Evolutionary conservation across 2,888 invertebrate genomes (phyloP).

Genomic region (Nomada fucata): DNA sequence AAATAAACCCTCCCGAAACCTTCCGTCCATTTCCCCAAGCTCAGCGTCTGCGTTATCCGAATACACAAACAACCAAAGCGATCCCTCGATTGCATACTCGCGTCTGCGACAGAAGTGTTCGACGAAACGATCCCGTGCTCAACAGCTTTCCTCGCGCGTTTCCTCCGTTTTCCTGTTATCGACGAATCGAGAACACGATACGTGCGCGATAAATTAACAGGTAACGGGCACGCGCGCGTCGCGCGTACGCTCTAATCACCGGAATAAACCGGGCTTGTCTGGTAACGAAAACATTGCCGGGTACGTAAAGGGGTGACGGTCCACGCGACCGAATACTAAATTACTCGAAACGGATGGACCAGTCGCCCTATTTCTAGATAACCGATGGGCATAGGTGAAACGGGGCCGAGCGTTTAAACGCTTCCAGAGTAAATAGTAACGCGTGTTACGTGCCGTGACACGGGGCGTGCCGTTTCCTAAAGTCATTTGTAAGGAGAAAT

Average conservation of each 20-base stretch:
- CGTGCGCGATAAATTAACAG: constrained; percentile 40
- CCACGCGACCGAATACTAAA: not conserved
- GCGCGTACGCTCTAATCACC: constrained; percentile 28
- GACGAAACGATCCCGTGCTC: not conserved
- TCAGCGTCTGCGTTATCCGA: too few relatives aligned
- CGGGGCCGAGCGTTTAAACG: constrained; percentile 15
- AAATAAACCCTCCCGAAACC: not conserved
- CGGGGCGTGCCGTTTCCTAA: constrained; percentile 82
- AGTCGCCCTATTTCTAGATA: constrained; percentile 58
- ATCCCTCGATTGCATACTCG: not conserved
- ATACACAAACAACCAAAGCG: not conserved
- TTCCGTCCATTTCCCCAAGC: not conserved
- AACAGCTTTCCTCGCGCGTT: not conserved
- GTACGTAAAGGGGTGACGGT: not conserved
- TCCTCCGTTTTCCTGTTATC: not conserved
- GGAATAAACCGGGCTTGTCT: constrained; percentile 39
- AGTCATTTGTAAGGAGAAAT: constrained; percentile 79
- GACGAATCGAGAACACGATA: constrained; percentile 32
- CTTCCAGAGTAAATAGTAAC: constrained; percentile 70
- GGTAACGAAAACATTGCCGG: constrained; percentile 24
- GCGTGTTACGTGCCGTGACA: constrained; percentile 68
- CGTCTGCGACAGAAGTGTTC: not conserved
- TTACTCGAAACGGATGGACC: constrained; percentile 18
- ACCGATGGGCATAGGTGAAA: constrained; percentile 20
- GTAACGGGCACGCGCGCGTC: constrained; percentile 41